Percentiles rank a stretch among this genome's conserved stretches.
Evolutionary conservation across 2,113 vertebrate genomes (phyloP).

Genomic region (Poecile atricapillus): DNA sequence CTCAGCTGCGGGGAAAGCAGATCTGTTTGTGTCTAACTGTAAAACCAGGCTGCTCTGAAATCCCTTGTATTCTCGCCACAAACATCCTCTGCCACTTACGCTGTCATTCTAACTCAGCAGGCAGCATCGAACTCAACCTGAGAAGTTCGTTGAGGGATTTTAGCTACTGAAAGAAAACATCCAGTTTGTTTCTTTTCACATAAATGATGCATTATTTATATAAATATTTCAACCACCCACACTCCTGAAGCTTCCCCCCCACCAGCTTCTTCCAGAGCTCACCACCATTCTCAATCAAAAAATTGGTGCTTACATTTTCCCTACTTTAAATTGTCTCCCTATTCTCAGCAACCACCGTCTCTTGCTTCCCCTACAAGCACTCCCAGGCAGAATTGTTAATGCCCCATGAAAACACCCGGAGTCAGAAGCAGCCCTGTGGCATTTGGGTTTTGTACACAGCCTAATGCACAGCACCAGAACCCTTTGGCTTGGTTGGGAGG

Average conservation of each 20-base stretch:
- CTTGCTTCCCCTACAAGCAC: background rate
- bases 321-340: background rate
- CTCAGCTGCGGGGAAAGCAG: background rate
- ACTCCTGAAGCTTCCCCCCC: background rate
- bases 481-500: background rate
- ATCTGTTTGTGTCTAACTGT: background rate
- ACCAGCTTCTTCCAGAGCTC: background rate
- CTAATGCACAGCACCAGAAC: background rate
- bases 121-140: fast-evolving
- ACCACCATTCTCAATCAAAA: background rate
- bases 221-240: background rate
- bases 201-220: background rate
- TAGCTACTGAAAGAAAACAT: background rate
- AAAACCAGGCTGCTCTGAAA: background rate
- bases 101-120: background rate
- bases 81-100: background rate
- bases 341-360: background rate
- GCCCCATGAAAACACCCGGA: background rate
- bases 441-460: background rate
- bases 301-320: background rate
- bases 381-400: background rate
- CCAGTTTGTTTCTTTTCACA: background rate
- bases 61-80: background rate
- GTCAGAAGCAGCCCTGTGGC: background rate
- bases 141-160: background rate